Base-by-base conservation (phyloP, 2,113 vertebrate genomes). In the Percina caprodes region DNA sequence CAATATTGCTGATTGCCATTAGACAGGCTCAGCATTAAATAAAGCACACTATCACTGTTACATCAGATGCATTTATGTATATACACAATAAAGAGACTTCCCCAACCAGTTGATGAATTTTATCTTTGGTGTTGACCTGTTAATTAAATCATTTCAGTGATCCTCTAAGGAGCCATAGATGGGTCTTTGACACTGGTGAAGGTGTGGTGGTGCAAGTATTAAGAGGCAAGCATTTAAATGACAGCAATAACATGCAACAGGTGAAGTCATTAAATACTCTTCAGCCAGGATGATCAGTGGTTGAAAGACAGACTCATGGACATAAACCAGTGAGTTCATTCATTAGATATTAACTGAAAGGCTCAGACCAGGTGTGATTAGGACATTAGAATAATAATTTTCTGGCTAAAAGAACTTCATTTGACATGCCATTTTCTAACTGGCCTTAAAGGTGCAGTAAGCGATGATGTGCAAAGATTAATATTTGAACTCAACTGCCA, bases 391-490 rank as follows among this genome's bases (percentile, higher is more conserved):
- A 69, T 58, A 21, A 74, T 78, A 77, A 85, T 83, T 72, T 65
- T 80, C 16, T 69, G 73, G 71, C 61, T 69, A 45, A 48, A 77
- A 85, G 77, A 84, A 81, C 80, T 60, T 84, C 10, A 77, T 83
- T 60, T 75, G 73, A 80, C 60, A 61, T 68, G 65, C 71, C 15
- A 19, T 87, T 78, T 89, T 58, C 67, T 79, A 75, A 46, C 70
- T 70, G 70, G 54, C 62, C 54, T 76, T 74, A 39, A 39, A 39
- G 39, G 39, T 39, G 8, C 39, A 39, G 39, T 39, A 39, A 39
- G 39, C 8, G 7, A 39, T 39, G 39, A 9, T 39, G 39, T 39
- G 39, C 39, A 39, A 39, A 39, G 39, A 39, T 39, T 39, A 9
- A 39, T 39, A 39, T 39, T 39, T 39, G 2, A 39, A 39, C 39